These are phyloP conservation scores for Drosophila erecta DNA, from an alignment of 1,140 invertebrate genomes.

Conservation along the genomic window DNA sequence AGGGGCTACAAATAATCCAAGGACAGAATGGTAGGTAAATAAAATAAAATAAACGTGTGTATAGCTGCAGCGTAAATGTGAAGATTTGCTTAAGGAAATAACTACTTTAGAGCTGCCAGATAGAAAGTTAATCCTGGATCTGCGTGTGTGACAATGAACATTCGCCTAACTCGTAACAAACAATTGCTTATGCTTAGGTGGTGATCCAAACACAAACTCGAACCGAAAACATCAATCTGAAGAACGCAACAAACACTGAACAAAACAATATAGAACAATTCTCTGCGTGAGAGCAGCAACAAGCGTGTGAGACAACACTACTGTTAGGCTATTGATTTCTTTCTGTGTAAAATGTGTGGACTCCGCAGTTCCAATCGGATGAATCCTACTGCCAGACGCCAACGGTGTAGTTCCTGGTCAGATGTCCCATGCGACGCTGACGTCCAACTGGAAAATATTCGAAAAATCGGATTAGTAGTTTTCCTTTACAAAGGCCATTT, in stretches of 20 bases:
- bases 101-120: slow-evolving; percentile 44
- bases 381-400: slow-evolving; percentile 71
- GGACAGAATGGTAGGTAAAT: slow-evolving; percentile 43
- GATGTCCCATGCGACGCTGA: slow-evolving; percentile 83
- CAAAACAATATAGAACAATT: slow-evolving; percentile 41
- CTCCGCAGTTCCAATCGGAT: slow-evolving; percentile 13
- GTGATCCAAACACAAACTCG: slow-evolving; percentile 64
- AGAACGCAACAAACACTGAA: slow-evolving; percentile 77
- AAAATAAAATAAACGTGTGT: slow-evolving; percentile 28
- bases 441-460: slow-evolving; percentile 76
- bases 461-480: slow-evolving; percentile 34
- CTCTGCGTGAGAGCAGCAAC: slow-evolving; percentile 44
- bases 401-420: slow-evolving; percentile 82
- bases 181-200: slow-evolving; percentile 67
- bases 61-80: slow-evolving; percentile 64
- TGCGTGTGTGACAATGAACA: slow-evolving; percentile 63
- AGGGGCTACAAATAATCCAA: slow-evolving; percentile 23
- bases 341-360: slow-evolving; percentile 5
- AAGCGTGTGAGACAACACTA: slow-evolving; percentile 36
- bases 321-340: slow-evolving; percentile 26
- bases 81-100: slow-evolving; percentile 71
- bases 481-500: neutral
- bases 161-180: slow-evolving; percentile 74
- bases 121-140: slow-evolving; percentile 16
- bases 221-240: slow-evolving; percentile 53